phyloP scores from a whole-genome alignment of 2,888 invertebrate genomes.

The Ametastegia equiseti region DNA sequence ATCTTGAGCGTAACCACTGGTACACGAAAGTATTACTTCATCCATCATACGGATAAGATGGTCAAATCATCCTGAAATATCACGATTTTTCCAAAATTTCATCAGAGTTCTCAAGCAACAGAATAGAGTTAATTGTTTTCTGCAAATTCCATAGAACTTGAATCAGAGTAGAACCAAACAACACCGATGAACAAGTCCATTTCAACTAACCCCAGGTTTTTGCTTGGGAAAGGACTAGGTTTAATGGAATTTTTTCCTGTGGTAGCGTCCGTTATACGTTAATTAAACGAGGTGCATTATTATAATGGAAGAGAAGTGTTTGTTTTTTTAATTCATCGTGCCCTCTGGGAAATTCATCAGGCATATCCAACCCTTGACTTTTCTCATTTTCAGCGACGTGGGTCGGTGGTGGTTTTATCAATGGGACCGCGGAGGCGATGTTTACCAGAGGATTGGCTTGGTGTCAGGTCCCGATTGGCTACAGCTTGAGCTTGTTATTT shows the following conservation, averaged over 20 bases:
- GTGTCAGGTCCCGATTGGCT: constrained; percentile 86
- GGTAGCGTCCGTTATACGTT: not conserved
- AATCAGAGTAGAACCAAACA: not conserved
- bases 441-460: constrained; percentile 81
- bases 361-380: not conserved
- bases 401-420: constrained; percentile 84
- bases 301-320: not conserved
- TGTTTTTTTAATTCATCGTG: too few species aligned
- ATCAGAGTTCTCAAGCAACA: too few species aligned
- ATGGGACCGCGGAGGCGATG: constrained; percentile 84
- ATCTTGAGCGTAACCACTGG: too few species aligned
- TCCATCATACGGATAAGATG: too few species aligned
- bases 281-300: not conserved
- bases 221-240: not conserved
- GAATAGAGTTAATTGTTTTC: too few species aligned
- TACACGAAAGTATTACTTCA: too few species aligned
- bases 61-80: too few species aligned
- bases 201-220: not conserved
- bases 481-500: constrained; percentile 82
- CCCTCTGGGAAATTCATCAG: not conserved
- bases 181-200: not conserved
- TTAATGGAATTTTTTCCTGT: not conserved
- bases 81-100: too few species aligned
- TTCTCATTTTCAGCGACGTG: constrained; percentile 73
- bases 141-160: too few species aligned